A percentile compares a stretch with the other conserved stretches of the same genome.
Evolutionary conservation across 2,888 invertebrate genomes (phyloP).

Genomic region (Drosophila ustulata): DNA sequence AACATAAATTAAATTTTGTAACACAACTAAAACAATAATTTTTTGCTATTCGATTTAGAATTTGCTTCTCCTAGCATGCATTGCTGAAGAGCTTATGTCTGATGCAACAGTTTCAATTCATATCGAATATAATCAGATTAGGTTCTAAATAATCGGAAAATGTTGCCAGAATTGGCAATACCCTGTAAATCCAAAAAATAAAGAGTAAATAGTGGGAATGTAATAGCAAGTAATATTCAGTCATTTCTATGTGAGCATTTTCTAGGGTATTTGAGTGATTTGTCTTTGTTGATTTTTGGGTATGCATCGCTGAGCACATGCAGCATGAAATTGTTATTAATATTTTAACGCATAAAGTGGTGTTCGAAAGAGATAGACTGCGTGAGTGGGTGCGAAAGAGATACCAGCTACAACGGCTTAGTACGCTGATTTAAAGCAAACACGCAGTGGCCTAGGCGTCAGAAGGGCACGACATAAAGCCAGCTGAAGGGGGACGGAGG

Average conservation of each 20-base stretch:
- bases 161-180: neutral
- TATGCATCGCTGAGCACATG: constrained; percentile 57
- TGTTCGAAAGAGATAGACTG: constrained; percentile 13
- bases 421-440: constrained; percentile 55
- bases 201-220: too few species aligned
- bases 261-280: constrained; percentile 26
- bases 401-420: constrained; percentile 30
- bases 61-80: neutral
- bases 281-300: constrained; percentile 39
- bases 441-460: constrained; percentile 5
- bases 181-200: neutral
- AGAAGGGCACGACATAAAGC: too few species aligned
- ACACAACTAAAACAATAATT: neutral
- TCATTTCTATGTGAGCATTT: neutral
- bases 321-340: constrained; percentile 69
- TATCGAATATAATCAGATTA: constrained; percentile 6
- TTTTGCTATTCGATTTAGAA: neutral
- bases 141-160: neutral
- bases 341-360: constrained; percentile 67
- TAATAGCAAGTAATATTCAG: too few species aligned
- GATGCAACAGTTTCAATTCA: too few species aligned
- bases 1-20: too few species aligned
- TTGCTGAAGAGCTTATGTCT: too few species aligned
- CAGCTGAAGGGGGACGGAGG: neutral
- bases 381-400: constrained; percentile 7